Evolutionary conservation across 1,140 invertebrate genomes (phyloP), one percentile per base, ranked within the genome.

Genomic region (Pachypeltis micranthus): DNA sequence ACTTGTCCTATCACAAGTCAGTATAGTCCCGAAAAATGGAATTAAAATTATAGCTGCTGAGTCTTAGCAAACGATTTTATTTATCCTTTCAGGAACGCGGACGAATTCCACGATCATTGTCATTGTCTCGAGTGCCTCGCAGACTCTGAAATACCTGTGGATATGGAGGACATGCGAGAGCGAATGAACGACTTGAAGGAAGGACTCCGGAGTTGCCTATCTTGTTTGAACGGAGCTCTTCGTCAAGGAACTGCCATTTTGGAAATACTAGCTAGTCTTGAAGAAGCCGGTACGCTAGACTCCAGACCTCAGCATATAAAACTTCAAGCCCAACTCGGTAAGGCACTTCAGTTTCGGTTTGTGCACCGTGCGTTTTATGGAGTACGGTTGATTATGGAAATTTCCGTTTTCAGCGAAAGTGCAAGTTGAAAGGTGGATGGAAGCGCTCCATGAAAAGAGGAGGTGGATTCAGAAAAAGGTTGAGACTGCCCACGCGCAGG

Each of bases 231-330:
- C 83, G 77, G 78, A 2, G 83, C 89, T 1, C 74, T 93, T 1
- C 84, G 88, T 69, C 82, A 89, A 67, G 88, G 88, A n/a, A 87
- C 90, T 69, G 77, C 78, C 27, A 74, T 93, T 44, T 72, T 93
- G 44, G 84, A 85, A 56, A 79, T 81, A 71, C 73, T 91, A 55
- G 80, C 80, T 65, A 83, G 85, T 72, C 75, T 88, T 62, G 77
- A 79, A 14, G 78, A 80, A 62, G 77, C 83, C 70, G 85, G 84
- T 64, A 84, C 84, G 12, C 73, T 85, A 29, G 87, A 90, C 69
- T 88, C 86, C n/a, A 76, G 86, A 66, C 86, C 86, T 26, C 83
- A 83, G 63, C 79, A 80, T 68, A 84, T 86, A 47, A 82, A 81
- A 69, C 71, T 74, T 10, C 80, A 82, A 68, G 82, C 84, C 21